Base-by-base conservation (phyloP, 2,113 vertebrate genomes). In the Dipodomys spectabilis region DNA sequence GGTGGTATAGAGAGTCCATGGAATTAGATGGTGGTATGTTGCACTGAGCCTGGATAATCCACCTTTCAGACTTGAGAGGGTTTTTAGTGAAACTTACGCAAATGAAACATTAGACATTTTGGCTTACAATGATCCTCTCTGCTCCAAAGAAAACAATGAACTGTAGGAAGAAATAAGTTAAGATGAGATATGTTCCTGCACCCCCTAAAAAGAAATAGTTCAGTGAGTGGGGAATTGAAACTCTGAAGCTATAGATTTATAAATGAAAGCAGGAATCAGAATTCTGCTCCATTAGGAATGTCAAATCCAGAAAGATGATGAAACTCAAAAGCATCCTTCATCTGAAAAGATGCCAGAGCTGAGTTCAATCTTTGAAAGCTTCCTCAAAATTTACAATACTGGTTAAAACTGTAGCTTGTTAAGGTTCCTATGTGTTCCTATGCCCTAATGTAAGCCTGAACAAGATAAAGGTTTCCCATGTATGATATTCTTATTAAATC, bases 41-140 rank as follows among this genome's bases (percentile, higher is more conserved):
- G 45, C 78, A 19, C n/a, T 53, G 25, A 62, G 30, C 39, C 67
- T 45, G 78, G 27, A 25, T 74, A 69, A 69, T 79, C 11, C 12
- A 27, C 15, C 53, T 39, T 25, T 20, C 3, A n/a, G 69, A 35
- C 11, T 35, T 82, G 74, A 27, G 68, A 74, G 16, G 25, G 10
- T 49, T 80, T 80, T 84, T 64, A 44, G 11, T 57, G 60, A 79
- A 79, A 79, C 16, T 67, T 25, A 30, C n/a, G 22, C 27, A 73
- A 87, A 25, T 73, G 27, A 83, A 89, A 35, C n/a, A 69, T 65
- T 67, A 44, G 49, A 9, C 27, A 32, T 88, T 88, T 94, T 86
- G 84, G 45, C 35, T 94, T 39, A 25, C 73, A 74, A 81, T 91
- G 77, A 53, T 82, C n/a, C 49, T 39, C 81, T 84, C 35, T 79